Evolutionary conservation across 1,140 invertebrate genomes (phyloP), one percentile per base, ranked within the genome.

Genomic region (Drosophila serrata): DNA sequence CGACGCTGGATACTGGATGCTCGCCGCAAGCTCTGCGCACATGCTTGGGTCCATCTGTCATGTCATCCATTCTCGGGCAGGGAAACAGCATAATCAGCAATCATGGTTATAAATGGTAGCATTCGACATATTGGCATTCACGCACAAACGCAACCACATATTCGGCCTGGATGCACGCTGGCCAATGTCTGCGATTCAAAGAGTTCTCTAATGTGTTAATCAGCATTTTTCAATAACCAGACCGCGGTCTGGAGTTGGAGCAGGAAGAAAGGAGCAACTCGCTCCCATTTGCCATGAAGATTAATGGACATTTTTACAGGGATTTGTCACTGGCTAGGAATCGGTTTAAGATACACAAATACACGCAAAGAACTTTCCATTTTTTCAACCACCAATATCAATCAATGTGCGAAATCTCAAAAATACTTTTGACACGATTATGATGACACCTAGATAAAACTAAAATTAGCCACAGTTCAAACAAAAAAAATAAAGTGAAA

Each of bases 21-120:
- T 81, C 73, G 57, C 73, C 75, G 81, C 75, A 84, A 72, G 75
- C 57, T 59, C 40, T 27, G 57, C 77, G 77, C 79, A 75, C 65
- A 82, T 85, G 81, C 79, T 64, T 78, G 80, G 75, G 72, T 92
- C 90, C 90, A 92, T 92, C 90, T 92, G 86, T 92, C 90, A 92
- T 92, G 90, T 92, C 90, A 91, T 91, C 86, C 90, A 91, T 90
- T 91, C 84, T 84, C 82, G 79, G 78, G 75, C 80, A 82, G 82
- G 78, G 87, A 91, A 90, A 87, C 88, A 84, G 88, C 88, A 91
- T 91, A 91, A 91, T 91, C 88, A 91, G 88, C 88, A 87, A 91
- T 91, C 88, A 68, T 85, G 88, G 88, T 91, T 84, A 90, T 87
- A 91, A 91, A 91, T 91, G 88, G 87, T 91, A 91, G 88, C 82